Conservation (phyloP, 2,888 invertebrate species). For the Morpho achilles region DNA sequence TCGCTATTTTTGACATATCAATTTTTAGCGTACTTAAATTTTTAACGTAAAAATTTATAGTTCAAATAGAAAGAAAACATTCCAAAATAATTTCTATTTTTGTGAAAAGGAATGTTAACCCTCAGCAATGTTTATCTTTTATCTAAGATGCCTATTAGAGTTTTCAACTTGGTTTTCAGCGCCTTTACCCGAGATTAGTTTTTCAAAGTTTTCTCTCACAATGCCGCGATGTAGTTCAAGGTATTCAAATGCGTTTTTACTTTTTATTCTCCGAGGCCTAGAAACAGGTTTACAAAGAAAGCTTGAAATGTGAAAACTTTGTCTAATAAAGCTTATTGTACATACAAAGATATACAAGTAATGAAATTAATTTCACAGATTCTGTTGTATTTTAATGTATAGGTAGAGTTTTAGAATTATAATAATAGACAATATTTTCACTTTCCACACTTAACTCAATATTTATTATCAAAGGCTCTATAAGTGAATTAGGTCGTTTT, state of each 20-base stretch:
- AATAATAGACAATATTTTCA: too few relatives aligned
- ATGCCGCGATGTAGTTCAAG: conserved; percentile 16
- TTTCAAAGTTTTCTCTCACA: conserved; percentile 14
- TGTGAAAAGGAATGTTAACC: neutral
- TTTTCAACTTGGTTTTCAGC: conserved; percentile 11
- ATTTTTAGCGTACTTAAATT: neutral
- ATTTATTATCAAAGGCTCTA: too few relatives aligned
- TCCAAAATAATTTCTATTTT: neutral
- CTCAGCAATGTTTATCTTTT: conserved; percentile 13
- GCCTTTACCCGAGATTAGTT: conserved; percentile 16
- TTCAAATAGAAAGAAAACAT: neutral
- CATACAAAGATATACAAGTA: neutral
- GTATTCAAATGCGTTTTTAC: conserved; percentile 17
- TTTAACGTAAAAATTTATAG: neutral
- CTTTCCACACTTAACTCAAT: too few relatives aligned
- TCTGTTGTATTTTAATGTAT: too few relatives aligned
- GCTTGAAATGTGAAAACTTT: conserved; percentile 13
- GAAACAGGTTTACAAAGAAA: conserved; percentile 10
- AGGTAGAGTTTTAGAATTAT: too few relatives aligned
- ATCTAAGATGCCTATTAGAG: conserved; percentile 6
- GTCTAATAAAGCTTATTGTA: conserved; percentile 5
- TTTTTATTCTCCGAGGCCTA: conserved; percentile 12
- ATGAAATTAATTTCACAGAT: too few relatives aligned
- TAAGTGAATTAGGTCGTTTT: too few relatives aligned
- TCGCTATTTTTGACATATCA: neutral